phyloP scores from a whole-genome alignment of 2,797 vertebrate genomes.

The Odontamblyopus lacepedii region DNA sequence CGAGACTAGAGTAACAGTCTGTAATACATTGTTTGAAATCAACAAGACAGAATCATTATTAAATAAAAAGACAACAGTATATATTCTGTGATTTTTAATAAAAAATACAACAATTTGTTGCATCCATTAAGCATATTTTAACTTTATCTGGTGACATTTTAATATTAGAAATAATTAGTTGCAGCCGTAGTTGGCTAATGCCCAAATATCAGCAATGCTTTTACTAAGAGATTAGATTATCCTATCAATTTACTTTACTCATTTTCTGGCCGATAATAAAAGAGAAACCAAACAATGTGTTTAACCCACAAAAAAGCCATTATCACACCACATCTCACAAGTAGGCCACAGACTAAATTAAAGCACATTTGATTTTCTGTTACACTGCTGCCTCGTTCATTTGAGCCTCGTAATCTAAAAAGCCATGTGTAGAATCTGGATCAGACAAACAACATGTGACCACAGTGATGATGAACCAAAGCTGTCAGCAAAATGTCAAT shows the following conservation, averaged over 20 bases:
- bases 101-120: too few species aligned
- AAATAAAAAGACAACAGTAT: too few species aligned
- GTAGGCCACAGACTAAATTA: too few species aligned
- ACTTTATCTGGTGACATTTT: too few species aligned
- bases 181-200: not conserved
- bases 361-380: too few species aligned
- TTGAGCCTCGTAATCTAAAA: not conserved
- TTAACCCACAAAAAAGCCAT: not conserved
- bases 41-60: too few species aligned
- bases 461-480: not conserved
- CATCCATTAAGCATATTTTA: too few species aligned
- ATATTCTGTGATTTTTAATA: too few species aligned
- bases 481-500: not conserved
- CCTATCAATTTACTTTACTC: not conserved
- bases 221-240: not conserved
- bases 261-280: not conserved
- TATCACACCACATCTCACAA: too few species aligned
- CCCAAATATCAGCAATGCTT: not conserved
- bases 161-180: too few species aligned
- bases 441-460: not conserved
- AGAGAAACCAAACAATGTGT: not conserved
- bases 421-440: not conserved
- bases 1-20: too few species aligned
- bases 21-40: too few species aligned
- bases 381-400: not conserved